A percentile compares a stretch with the other conserved stretches of the same genome.
Evolutionary conservation across 1,140 invertebrate species (phyloP).

Genomic region (Tenebrio molitor): DNA sequence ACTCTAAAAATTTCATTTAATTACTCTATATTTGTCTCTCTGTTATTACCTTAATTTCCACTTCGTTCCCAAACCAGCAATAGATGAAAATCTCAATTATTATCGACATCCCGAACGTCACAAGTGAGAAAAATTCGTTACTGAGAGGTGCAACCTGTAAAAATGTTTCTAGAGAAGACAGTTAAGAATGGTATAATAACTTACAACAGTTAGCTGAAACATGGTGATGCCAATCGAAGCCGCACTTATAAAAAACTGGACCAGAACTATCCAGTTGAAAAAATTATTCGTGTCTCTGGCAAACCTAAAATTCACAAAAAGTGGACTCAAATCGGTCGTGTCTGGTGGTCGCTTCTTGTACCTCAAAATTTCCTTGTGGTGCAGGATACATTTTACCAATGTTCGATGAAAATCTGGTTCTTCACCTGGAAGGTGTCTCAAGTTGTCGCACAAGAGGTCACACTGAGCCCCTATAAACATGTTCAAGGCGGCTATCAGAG

Average conservation of each 20-base stretch:
- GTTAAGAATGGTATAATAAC: background rate
- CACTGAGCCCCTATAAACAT: conserved; percentile 13
- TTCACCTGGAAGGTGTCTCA: background rate
- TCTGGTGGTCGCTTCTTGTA: background rate
- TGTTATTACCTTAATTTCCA: background rate
- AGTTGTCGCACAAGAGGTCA: conserved; percentile 16
- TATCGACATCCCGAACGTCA: background rate
- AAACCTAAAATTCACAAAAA: background rate
- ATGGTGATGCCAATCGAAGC: no score
- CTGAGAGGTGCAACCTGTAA: background rate
- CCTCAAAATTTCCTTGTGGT: background rate
- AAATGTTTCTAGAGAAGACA: background rate
- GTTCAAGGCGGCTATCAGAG: conserved; percentile 4
- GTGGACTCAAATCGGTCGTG: background rate
- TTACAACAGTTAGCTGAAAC: background rate
- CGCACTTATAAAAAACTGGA: background rate
- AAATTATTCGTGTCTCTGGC: background rate
- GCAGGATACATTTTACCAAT: background rate
- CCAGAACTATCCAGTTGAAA: background rate
- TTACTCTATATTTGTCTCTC: background rate
- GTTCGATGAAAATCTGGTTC: background rate
- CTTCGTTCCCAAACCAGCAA: background rate
- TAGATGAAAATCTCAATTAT: background rate
- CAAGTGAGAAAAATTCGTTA: background rate
- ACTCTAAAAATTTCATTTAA: background rate